Conservation (phyloP, 2,113 vertebrate genomes). For the Martes martes region DNA sequence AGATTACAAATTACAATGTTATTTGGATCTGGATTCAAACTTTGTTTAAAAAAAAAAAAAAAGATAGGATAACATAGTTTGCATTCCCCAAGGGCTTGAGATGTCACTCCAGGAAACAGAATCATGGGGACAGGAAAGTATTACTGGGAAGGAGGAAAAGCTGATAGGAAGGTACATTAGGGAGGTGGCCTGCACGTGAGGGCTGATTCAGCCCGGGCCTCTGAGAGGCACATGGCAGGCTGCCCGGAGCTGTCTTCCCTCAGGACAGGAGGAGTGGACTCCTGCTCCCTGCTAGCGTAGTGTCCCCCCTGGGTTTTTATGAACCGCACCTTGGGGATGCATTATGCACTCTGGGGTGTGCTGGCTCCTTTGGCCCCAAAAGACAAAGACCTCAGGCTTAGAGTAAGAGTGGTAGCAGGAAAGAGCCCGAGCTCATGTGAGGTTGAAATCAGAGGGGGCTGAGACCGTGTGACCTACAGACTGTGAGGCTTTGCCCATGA, state of each 20-base stretch:
- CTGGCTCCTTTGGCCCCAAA: background rate
- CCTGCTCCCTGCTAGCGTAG: no score
- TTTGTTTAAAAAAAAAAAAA: background rate
- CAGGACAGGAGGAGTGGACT: background rate
- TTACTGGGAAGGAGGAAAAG: background rate
- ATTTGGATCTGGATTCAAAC: background rate
- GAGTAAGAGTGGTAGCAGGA: background rate
- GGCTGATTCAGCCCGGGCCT: background rate
- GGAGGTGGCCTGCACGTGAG: accelerated
- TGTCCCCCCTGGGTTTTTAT: background rate
- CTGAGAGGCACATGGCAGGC: background rate
- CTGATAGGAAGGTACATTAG: background rate
- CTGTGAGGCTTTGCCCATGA: background rate
- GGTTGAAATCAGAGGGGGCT: background rate
- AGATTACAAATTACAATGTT: background rate
- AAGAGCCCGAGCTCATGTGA: background rate
- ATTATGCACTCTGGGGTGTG: background rate
- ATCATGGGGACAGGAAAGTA: background rate
- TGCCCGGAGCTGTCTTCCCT: background rate
- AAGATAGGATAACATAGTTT: background rate
- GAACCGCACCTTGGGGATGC: background rate
- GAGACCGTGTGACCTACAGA: background rate
- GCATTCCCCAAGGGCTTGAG: background rate
- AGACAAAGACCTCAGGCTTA: background rate
- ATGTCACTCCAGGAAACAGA: background rate